A percentile compares a stretch with the other conserved stretches of the same genome.
Evolutionary conservation across 92 coral and sea anemone species (phyloP).

Genomic region (Pocillopora grandis): DNA sequence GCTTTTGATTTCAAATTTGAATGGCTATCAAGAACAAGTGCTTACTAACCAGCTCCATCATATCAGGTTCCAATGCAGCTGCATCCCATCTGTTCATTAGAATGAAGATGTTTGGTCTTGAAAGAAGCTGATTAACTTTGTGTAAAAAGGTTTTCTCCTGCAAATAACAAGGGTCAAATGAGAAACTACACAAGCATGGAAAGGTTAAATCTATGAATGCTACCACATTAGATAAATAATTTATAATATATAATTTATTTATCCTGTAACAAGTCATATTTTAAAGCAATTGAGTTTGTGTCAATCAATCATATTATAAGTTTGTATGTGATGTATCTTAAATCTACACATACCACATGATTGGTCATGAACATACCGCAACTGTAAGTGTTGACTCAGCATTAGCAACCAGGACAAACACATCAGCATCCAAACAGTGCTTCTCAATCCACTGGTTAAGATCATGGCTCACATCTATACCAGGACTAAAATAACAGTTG

Average conservation of each 20-base stretch:
- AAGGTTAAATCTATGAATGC: no score
- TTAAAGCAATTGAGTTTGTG: no score
- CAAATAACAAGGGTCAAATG: background rate
- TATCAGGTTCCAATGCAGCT: slow-evolving; percentile 89
- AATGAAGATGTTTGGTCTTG: slow-evolving; percentile 94
- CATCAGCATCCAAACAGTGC: slow-evolving; percentile 97
- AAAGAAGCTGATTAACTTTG: slow-evolving; percentile 90
- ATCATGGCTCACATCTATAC: slow-evolving; percentile 96
- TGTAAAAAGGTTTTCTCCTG: slow-evolving; percentile 97
- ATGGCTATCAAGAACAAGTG: background rate
- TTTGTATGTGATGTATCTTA: no score
- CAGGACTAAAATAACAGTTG: slow-evolving; percentile 66
- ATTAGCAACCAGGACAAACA: slow-evolving; percentile 91
- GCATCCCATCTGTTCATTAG: slow-evolving; percentile 99
- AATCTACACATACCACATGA: background rate
- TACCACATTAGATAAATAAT: no score
- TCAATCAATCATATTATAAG: no score
- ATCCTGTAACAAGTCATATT: no score
- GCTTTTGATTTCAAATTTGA: no score
- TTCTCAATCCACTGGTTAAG: slow-evolving; percentile 91
- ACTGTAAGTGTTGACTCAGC: slow-evolving; percentile 98
- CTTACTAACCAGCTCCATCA: slow-evolving; percentile 85
- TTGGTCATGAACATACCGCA: slow-evolving; percentile 53
- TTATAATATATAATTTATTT: no score
- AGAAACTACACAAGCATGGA: no score